These are phyloP conservation scores for Athetis lepigone DNA, from an alignment of 2,888 invertebrate genomes.

Conservation along the genomic window DNA sequence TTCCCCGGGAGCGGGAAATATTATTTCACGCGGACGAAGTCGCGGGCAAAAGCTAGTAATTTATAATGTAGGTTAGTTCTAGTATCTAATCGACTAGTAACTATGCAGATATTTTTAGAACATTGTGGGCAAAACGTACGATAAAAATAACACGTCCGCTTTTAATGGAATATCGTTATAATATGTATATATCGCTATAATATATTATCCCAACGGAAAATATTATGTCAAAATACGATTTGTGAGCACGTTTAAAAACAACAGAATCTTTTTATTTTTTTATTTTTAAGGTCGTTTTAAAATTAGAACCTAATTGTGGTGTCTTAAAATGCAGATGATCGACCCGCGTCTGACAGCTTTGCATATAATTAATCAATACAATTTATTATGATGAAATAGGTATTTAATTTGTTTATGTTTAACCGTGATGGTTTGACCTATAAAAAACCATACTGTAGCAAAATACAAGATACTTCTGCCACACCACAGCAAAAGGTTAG, in stretches of 20 bases:
- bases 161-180: not conserved
- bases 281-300: not conserved
- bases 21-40: no score
- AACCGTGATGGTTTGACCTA: not conserved
- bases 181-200: no score
- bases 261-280: not conserved
- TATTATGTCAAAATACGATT: not conserved
- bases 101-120: not conserved
- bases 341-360: not conserved
- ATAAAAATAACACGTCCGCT: no score
- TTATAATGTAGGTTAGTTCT: conserved; percentile 12
- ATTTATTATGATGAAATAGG: not conserved
- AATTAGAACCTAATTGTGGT: conserved; percentile 3
- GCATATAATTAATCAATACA: not conserved
- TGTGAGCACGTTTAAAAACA: not conserved
- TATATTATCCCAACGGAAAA: no score
- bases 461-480: no score
- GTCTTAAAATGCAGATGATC: not conserved
- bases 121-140: not conserved
- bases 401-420: no score
- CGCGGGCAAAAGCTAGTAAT: no score
- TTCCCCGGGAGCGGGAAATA: no score
- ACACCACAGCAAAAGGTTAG: no score
- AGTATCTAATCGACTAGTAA: conserved; percentile 1
- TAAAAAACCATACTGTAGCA: not conserved